Evolutionary conservation across 2,113 vertebrate species (phyloP).

Genomic region (Lampris incognitus): DNA sequence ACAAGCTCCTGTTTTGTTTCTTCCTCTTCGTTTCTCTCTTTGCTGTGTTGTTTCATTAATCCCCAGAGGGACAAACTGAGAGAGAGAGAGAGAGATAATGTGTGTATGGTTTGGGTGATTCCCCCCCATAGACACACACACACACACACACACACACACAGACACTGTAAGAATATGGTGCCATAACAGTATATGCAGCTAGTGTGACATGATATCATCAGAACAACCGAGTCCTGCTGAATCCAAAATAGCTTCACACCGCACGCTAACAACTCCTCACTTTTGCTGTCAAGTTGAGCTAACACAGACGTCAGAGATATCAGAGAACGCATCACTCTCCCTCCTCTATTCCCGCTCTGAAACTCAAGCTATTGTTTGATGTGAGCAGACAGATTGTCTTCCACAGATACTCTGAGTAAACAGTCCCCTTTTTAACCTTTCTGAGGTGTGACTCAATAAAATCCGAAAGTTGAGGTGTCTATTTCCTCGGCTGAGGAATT

Average conservation of each 20-base stretch:
- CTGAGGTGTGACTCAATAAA: slow-evolving; percentile 80
- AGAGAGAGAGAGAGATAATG: slow-evolving; percentile 9
- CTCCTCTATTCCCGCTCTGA: slow-evolving; percentile 45
- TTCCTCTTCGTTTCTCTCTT: slow-evolving; percentile 41
- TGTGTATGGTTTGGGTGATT: no score
- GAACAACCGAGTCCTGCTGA: slow-evolving; percentile 50
- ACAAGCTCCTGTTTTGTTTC: slow-evolving; percentile 56
- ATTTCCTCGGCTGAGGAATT: slow-evolving; percentile 37
- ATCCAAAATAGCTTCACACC: slow-evolving; percentile 65
- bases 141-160: background rate
- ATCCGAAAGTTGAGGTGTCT: slow-evolving; percentile 72
- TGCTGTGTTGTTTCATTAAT: slow-evolving; percentile 71
- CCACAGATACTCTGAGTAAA: slow-evolving; percentile 73
- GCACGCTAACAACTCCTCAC: slow-evolving; percentile 66
- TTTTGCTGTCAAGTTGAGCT: slow-evolving; percentile 74
- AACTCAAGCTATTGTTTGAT: slow-evolving; percentile 75
- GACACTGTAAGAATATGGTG: background rate
- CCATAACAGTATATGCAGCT: slow-evolving; percentile 18
- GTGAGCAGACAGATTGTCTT: slow-evolving; percentile 74
- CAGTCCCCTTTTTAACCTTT: slow-evolving; percentile 71
- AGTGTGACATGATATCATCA: slow-evolving; percentile 53
- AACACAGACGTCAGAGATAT: slow-evolving; percentile 72
- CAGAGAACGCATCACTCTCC: slow-evolving; percentile 45
- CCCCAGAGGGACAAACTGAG: slow-evolving; percentile 16
- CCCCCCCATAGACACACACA: background rate